Evolutionary conservation across 2,113 vertebrate species (phyloP).

Genomic region (Campylorhamphus procurvoides): DNA sequence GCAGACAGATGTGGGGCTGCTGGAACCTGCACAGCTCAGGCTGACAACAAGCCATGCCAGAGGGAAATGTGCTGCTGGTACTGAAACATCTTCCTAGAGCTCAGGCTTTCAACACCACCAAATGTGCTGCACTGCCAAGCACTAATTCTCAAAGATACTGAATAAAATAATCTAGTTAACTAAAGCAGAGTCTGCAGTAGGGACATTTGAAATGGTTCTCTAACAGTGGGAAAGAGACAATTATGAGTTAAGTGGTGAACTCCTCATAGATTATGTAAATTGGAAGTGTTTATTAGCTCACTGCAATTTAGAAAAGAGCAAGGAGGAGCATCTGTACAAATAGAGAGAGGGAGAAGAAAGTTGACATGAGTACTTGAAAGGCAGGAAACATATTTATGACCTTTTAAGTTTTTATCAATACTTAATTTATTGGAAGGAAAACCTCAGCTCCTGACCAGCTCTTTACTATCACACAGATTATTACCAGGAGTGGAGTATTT

Average conservation of each 20-base stretch:
- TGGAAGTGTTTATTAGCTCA: background rate
- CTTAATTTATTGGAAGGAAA: background rate
- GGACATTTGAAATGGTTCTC: background rate
- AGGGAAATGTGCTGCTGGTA: background rate
- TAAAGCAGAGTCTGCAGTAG: background rate
- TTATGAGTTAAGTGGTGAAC: background rate
- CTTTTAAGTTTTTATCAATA: background rate
- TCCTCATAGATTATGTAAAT: background rate
- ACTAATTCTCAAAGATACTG: background rate
- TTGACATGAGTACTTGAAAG: background rate
- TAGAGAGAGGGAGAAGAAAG: background rate
- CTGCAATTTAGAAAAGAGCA: background rate
- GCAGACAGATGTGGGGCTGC: too few species aligned
- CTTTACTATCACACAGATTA: background rate
- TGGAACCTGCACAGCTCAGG: background rate
- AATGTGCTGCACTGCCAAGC: background rate
- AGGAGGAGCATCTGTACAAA: background rate
- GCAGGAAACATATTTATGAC: background rate
- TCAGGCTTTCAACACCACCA: background rate
- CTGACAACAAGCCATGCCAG: background rate
- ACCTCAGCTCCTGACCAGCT: background rate
- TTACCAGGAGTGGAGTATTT: background rate
- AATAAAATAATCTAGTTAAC: background rate
- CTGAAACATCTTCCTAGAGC: background rate
- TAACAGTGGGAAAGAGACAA: background rate